Evolutionary conservation across 2,888 invertebrate species (phyloP).

Genomic region (Polylopha cassiicola): DNA sequence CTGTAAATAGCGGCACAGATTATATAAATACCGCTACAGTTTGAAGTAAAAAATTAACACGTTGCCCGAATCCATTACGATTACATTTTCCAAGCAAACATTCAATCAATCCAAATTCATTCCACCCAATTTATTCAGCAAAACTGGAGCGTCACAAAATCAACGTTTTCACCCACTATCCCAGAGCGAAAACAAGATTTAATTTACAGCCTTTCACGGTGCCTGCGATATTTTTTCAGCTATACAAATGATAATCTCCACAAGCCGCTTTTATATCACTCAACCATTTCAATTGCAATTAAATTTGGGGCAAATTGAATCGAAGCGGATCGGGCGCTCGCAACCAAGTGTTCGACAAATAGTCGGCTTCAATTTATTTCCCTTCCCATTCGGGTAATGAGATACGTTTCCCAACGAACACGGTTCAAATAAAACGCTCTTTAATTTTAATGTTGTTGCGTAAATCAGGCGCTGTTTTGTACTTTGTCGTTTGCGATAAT

Average conservation of each 20-base stretch:
- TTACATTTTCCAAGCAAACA: no score
- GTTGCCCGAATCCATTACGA: no score
- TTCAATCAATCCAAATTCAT: conserved; percentile 12
- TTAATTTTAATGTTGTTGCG: conserved; percentile 55
- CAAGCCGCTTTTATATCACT: conserved; percentile 57
- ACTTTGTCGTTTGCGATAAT: no score
- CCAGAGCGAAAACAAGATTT: conserved; percentile 13
- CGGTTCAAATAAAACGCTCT: conserved; percentile 53
- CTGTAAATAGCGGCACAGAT: no score
- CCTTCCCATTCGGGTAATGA: conserved; percentile 54
- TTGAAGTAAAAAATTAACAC: no score
- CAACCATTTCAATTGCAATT: conserved; percentile 66
- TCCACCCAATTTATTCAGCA: conserved; percentile 3
- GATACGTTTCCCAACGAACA: conserved; percentile 59
- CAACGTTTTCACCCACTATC: conserved; percentile 1
- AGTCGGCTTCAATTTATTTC: conserved; percentile 67
- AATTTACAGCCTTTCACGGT: conserved; percentile 13
- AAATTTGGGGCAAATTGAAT: conserved; percentile 71
- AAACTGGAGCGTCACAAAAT: conserved; percentile 3
- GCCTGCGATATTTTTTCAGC: conserved; percentile 22
- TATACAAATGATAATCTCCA: conserved; percentile 48
- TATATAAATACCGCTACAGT: no score
- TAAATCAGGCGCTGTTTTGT: no score
- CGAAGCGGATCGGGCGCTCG: conserved; percentile 51
- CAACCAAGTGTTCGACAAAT: conserved; percentile 71